Evolutionary conservation across 2,113 vertebrate species (phyloP).

Genomic region (Chionis minor): DNA sequence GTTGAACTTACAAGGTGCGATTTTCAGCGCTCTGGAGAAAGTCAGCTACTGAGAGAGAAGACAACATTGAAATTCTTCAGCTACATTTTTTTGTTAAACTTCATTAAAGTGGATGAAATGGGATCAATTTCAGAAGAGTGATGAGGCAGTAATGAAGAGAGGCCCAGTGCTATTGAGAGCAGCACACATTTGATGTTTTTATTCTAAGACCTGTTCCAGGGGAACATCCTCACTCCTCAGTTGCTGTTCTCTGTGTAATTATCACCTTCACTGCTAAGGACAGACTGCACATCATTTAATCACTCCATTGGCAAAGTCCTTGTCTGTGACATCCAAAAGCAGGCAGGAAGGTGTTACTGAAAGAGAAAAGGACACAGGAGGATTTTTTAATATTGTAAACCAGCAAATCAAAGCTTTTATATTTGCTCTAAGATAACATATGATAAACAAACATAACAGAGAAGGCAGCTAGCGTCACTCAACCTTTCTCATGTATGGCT

Average conservation of each 20-base stretch:
- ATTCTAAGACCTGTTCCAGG: slow-evolving; percentile 14
- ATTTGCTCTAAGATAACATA: neutral
- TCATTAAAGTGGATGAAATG: slow-evolving; percentile 68
- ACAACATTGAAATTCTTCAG: slow-evolving; percentile 47
- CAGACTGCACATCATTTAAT: slow-evolving; percentile 53
- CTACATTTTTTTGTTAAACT: slow-evolving; percentile 59
- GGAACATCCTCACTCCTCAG: slow-evolving; percentile 5
- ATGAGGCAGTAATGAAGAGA: slow-evolving; percentile 59
- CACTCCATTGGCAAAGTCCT: slow-evolving; percentile 40
- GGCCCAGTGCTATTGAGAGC: neutral
- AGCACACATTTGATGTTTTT: slow-evolving; percentile 25
- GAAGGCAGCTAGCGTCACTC: neutral
- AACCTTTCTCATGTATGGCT: neutral
- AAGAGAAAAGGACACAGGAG: neutral
- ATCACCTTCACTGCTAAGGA: slow-evolving; percentile 52
- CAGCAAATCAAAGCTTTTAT: neutral
- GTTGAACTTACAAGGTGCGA: neutral
- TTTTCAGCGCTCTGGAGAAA: slow-evolving; percentile 15
- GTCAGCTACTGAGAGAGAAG: neutral
- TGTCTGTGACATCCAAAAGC: slow-evolving; percentile 20
- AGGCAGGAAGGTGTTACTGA: neutral
- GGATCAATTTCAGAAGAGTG: slow-evolving; percentile 61
- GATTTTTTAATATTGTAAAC: neutral
- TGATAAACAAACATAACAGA: neutral
- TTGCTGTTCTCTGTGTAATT: slow-evolving; percentile 28